Base-by-base conservation (phyloP, 2,113 vertebrate species). In the Silurus glanis region DNA sequence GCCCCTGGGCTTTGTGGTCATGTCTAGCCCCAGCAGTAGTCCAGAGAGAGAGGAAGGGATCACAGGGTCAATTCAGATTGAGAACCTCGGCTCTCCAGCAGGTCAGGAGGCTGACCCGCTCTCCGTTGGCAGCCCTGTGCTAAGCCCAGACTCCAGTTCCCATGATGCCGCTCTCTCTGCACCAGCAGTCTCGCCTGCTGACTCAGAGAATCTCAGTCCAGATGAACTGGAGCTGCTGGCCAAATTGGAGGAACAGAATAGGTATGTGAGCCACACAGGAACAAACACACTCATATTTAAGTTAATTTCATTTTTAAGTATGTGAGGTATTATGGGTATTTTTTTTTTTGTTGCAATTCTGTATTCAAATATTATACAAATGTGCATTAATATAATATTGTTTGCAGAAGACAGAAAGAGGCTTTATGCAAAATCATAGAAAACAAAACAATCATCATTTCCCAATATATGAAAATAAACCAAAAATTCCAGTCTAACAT, bases 211-310 rank as follows among this genome's bases (percentile, higher is more conserved):
- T 92, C 95, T 99, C 89, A 99, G 97, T 91, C 97, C 97, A 0
- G 97, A 99, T 71, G 98, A 99, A 78, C 93, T 98, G 82, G 97
- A 99, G 94, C 95, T 99, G 56, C 93, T 99, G 92, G 97, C 97
- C 17, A 99, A 99, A 87, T 94, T 99, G n/a, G 98, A 99, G 90
- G 98, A 99, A 90, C 98, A 99, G 91, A 99, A 99, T 92, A 96
- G 98, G 98, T 97, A 94, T 91, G 59, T 37, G 14, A 12, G 61
- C 61, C n/a, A 55, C 25, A 19, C 47, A 37, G 28, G 21, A 14
- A 51, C 59, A 82, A 64, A 66, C 75, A 81, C 28, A 80, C 7
- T 45, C 37, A 61, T 47, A 37, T 23, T 45, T 56, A 25, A 14
- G 8, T 16, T 53, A 2, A 55, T 76, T 76, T 19, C 4, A 49